Evolutionary conservation across 35 echinoderm and acorn worm species (phyloP).

Genomic region (Stichopus chloronotus): DNA sequence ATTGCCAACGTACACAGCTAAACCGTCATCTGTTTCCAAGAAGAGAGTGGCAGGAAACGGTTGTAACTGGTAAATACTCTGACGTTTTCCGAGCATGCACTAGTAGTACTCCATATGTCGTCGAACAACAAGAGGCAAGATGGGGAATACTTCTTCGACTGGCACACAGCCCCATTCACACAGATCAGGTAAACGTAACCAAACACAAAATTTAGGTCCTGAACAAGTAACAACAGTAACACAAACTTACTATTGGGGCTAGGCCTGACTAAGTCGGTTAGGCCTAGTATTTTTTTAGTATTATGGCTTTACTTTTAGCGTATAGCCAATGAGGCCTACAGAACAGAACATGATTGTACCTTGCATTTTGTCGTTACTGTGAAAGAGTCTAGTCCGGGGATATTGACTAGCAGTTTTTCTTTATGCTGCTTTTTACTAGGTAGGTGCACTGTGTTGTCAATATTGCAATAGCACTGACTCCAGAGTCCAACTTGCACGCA

Average conservation of each 20-base stretch:
- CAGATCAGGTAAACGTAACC: slow-evolving; percentile 19
- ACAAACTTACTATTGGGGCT: not conserved
- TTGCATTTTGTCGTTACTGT: too few relatives aligned
- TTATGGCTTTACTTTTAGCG: too few relatives aligned
- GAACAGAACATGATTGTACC: too few relatives aligned
- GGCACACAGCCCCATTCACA: slow-evolving; percentile 5
- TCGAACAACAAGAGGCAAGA: not conserved
- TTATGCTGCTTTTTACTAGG: too few relatives aligned
- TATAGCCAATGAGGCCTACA: too few relatives aligned
- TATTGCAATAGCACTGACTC: too few relatives aligned
- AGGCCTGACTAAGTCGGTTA: not conserved
- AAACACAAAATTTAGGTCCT: not conserved
- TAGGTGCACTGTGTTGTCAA: too few relatives aligned
- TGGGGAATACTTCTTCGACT: slow-evolving; percentile 41
- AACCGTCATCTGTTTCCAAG: not conserved
- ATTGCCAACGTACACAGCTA: too few relatives aligned
- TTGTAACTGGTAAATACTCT: not conserved
- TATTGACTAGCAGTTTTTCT: too few relatives aligned
- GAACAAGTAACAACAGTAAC: not conserved
- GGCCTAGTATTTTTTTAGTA: not conserved
- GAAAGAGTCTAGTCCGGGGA: too few relatives aligned
- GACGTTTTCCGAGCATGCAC: not conserved
- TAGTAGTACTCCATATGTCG: not conserved
- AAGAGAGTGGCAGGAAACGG: not conserved
- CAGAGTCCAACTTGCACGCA: too few relatives aligned